Evolutionary conservation across 2,797 vertebrate genomes (phyloP).

Genomic region (Spinibarbus caldwelli): DNA sequence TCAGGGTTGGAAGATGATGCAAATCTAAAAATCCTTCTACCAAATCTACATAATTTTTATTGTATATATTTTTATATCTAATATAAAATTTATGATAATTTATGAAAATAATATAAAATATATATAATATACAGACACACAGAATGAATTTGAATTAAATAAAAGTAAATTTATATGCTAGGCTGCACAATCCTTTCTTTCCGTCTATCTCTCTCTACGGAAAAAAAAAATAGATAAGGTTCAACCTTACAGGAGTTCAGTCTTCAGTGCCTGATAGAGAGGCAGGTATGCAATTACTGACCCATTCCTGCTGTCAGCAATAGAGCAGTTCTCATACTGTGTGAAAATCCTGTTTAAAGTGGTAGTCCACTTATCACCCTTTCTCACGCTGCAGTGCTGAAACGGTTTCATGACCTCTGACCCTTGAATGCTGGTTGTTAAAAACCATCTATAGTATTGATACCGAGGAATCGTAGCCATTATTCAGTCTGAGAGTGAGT

Average conservation of each 20-base stretch:
- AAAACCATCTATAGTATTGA: slow-evolving; percentile 12
- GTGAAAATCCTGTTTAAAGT: slow-evolving; percentile 7
- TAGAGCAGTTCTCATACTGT: neutral
- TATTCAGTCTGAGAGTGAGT: slow-evolving; percentile 18
- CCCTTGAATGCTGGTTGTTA: slow-evolving; percentile 9
- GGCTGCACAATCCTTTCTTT: neutral
- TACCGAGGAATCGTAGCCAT: neutral
- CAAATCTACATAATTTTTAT: neutral
- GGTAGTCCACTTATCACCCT: slow-evolving; percentile 6
- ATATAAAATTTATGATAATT: neutral
- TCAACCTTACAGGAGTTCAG: slow-evolving; percentile 13
- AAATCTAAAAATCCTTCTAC: too few species aligned
- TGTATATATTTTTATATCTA: neutral
- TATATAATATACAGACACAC: too few species aligned
- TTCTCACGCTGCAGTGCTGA: neutral
- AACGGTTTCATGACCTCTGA: slow-evolving; percentile 21
- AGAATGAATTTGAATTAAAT: neutral
- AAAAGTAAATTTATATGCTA: neutral
- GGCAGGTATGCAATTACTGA: slow-evolving; percentile 30
- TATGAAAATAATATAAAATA: neutral
- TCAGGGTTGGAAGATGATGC: neutral
- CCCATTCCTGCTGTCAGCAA: slow-evolving; percentile 29
- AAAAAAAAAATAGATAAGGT: neutral
- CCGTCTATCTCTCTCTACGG: neutral
- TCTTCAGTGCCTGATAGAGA: slow-evolving; percentile 1